Percentiles rank a stretch among this genome's conserved stretches.
These are phyloP conservation scores for Lepidurus apus DNA, from an alignment of 1,140 invertebrate species.

Conservation along the genomic window DNA sequence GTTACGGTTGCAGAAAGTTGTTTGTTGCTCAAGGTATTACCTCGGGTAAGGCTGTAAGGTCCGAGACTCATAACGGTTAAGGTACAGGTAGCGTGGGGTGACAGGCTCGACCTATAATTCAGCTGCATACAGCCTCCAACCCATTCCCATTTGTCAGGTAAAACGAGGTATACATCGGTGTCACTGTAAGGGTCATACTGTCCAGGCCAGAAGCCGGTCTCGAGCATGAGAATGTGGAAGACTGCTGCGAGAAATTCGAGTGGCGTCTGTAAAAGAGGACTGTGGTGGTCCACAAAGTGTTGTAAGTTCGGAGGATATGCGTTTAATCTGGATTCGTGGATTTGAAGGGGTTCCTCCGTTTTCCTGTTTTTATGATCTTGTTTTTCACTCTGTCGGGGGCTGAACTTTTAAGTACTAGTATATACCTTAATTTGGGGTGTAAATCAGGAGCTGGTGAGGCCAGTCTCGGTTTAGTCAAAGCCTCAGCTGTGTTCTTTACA, in stretches of 20 bases:
- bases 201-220: not conserved
- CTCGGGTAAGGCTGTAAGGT: not conserved
- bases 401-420: not conserved
- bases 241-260: not conserved
- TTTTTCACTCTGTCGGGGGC: not conserved
- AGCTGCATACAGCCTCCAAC: slow-evolving; percentile 8
- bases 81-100: slow-evolving; percentile 2
- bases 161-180: not conserved
- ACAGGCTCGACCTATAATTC: not conserved
- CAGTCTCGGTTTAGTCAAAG: not conserved
- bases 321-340: slow-evolving; percentile 1
- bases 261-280: not conserved
- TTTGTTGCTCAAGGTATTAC: not conserved
- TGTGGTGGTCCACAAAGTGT: not conserved
- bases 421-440: not conserved
- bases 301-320: not conserved
- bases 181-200: not conserved
- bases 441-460: not conserved
- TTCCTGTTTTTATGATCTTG: not conserved
- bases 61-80: not conserved
- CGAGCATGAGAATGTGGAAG: not conserved
- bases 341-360: not conserved
- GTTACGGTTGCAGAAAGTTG: not conserved
- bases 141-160: slow-evolving; percentile 9
- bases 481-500: not conserved